Evolutionary conservation across 2,113 vertebrate species (phyloP).

Genomic region (Puntigrus tetrazona): DNA sequence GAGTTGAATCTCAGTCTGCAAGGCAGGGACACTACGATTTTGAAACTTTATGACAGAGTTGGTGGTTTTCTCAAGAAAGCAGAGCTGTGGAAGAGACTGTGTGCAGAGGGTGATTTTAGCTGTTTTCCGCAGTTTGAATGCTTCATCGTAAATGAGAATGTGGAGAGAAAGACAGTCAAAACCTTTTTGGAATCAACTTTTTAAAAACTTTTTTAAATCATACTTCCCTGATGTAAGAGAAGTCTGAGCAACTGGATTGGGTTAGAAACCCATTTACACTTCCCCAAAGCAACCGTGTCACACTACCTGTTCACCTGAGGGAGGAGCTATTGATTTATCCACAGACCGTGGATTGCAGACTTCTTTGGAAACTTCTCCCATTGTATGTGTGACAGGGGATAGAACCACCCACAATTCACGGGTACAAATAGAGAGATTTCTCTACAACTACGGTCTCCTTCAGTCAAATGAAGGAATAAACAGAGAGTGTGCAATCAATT

Average conservation of each 20-base stretch:
- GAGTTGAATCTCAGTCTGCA: slow-evolving; percentile 23
- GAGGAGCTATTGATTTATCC: background rate
- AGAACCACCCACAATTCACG: no score
- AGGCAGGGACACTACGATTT: slow-evolving; percentile 11
- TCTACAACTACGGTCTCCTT: no score
- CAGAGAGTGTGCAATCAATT: no score
- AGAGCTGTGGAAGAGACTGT: background rate
- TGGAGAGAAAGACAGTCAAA: slow-evolving; percentile 2
- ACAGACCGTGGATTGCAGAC: background rate
- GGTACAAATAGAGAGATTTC: no score
- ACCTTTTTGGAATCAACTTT: no score
- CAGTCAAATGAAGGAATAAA: no score
- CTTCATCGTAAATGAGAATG: background rate
- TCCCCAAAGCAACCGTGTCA: background rate
- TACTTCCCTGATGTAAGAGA: background rate
- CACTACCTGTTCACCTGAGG: background rate
- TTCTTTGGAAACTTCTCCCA: background rate
- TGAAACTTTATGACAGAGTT: background rate
- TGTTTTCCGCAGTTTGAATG: slow-evolving; percentile 9
- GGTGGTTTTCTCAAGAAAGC: background rate
- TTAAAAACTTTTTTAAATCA: no score
- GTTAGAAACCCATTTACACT: slow-evolving; percentile 3
- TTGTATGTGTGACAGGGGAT: no score
- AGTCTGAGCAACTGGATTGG: background rate
- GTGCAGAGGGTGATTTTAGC: background rate